These are phyloP conservation scores for Sesia bembeciformis DNA, from an alignment of 2,888 invertebrate genomes.

Conservation along the genomic window DNA sequence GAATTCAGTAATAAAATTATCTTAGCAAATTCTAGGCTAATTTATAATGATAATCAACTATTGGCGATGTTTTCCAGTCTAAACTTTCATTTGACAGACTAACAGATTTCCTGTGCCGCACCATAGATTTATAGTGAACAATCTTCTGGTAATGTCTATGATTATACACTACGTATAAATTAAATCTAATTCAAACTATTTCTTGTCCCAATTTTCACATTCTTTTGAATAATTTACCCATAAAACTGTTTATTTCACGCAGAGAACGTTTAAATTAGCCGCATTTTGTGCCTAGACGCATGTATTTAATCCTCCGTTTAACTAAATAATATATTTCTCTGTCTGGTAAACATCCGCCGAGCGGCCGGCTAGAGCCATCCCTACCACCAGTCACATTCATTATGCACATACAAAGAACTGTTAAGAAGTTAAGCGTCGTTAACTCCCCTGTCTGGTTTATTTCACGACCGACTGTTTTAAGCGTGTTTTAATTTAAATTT, in stretches of 20 bases:
- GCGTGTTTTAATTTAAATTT: slow-evolving; percentile 2
- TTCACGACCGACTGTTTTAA: slow-evolving; percentile 1
- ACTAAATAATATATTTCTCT: slow-evolving; percentile 20
- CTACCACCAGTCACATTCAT: neutral
- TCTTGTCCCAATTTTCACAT: slow-evolving; percentile 14
- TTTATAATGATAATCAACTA: too few relatives aligned
- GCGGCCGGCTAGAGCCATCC: slow-evolving; percentile 12
- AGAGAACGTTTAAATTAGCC: slow-evolving; percentile 28
- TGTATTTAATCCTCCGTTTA: slow-evolving; percentile 36
- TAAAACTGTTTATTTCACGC: slow-evolving; percentile 17
- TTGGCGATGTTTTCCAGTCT: too few relatives aligned
- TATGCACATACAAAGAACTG: slow-evolving; percentile 1
- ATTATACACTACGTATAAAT: too few relatives aligned
- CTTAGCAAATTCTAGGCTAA: too few relatives aligned
- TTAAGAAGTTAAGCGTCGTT: slow-evolving; percentile 4
- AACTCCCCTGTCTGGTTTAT: slow-evolving; percentile 9
- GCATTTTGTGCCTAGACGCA: slow-evolving; percentile 33
- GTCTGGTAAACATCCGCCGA: slow-evolving; percentile 44
- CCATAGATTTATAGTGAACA: too few relatives aligned
- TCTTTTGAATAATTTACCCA: slow-evolving; percentile 22
- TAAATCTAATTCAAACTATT: too few relatives aligned
- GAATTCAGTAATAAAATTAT: too few relatives aligned
- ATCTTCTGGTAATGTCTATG: too few relatives aligned
- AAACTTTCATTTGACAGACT: too few relatives aligned
- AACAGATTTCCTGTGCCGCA: too few relatives aligned